These are phyloP conservation scores for Dendroctonus valens DNA, from an alignment of 1,140 invertebrate species.

Conservation along the genomic window DNA sequence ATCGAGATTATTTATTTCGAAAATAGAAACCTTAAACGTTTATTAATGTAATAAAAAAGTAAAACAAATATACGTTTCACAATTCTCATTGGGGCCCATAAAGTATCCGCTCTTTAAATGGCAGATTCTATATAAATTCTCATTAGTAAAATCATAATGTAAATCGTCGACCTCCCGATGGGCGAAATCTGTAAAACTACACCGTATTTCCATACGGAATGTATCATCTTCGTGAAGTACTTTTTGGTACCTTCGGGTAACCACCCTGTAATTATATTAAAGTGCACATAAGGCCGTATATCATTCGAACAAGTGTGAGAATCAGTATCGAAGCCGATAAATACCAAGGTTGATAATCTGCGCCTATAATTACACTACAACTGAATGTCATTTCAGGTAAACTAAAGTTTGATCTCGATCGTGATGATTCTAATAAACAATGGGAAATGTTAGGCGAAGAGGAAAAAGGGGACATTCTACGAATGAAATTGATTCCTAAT, in stretches of 20 bases:
- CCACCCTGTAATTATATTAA: constrained; percentile 8
- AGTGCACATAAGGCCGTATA: constrained; percentile 20
- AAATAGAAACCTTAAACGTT: constrained; percentile 13
- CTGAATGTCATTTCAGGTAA: constrained; percentile 30
- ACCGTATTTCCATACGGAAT: constrained; percentile 12
- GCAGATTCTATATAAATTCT: constrained; percentile 18
- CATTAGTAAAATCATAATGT: constrained; percentile 20
- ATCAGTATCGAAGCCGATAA: constrained; percentile 12
- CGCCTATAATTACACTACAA: constrained; percentile 20
- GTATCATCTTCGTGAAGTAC: too few relatives aligned
- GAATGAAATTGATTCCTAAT: not conserved
- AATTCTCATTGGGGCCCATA: constrained; percentile 11
- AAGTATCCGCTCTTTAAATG: constrained; percentile 12
- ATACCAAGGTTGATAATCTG: constrained; percentile 20
- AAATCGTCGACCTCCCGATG: constrained; percentile 5
- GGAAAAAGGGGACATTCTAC: not conserved
- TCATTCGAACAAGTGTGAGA: constrained; percentile 24
- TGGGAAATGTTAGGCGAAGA: constrained; percentile 19
- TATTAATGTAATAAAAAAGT: constrained; percentile 23
- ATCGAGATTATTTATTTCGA: constrained; percentile 10
- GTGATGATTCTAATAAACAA: constrained; percentile 27
- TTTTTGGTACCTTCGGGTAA: not conserved
- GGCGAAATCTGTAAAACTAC: constrained; percentile 4
- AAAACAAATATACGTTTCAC: constrained; percentile 26
- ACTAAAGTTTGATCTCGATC: constrained; percentile 31